phyloP scores from a whole-genome alignment of 2,888 invertebrate species.

The Platypus cylindrus region DNA sequence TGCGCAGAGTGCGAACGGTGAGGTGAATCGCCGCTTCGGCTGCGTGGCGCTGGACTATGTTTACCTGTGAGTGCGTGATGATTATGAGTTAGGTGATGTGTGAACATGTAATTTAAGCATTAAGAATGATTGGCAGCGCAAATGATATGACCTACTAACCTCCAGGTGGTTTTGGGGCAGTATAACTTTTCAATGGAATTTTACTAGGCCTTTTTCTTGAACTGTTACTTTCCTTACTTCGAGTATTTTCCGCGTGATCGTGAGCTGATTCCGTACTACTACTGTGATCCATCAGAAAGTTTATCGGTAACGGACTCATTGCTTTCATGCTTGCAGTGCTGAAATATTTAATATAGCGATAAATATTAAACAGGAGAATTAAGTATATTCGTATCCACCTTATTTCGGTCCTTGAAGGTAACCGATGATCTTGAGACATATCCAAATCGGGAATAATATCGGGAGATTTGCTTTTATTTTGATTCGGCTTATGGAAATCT shows the following conservation, averaged over 20 bases:
- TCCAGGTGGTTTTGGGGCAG: constrained; percentile 50
- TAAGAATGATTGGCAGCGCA: not conserved
- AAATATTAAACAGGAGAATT: not conserved
- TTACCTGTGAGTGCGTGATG: constrained; percentile 22
- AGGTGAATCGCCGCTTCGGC: constrained; percentile 37
- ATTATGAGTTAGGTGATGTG: constrained; percentile 4
- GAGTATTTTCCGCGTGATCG: constrained; percentile 38
- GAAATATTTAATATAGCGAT: not conserved
- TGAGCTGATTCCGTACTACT: constrained; percentile 55
- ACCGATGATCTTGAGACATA: constrained; percentile 12
- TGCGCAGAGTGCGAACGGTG: constrained; percentile 44
- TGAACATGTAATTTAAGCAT: not conserved
- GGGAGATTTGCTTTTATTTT: constrained; percentile 22
- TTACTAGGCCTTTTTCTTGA: constrained; percentile 48
- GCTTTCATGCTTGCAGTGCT: constrained; percentile 44
- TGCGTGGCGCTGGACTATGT: constrained; percentile 32
- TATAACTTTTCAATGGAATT: constrained; percentile 52
- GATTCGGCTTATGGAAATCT: constrained; percentile 31
- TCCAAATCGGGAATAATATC: constrained; percentile 36
- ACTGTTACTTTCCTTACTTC: constrained; percentile 19
- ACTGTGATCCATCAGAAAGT: constrained; percentile 42
- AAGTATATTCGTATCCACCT: constrained; percentile 7
- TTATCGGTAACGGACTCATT: constrained; percentile 42
- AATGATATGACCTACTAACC: constrained; percentile 15
- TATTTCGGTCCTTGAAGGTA: constrained; percentile 20